Evolutionary conservation across 2,888 invertebrate genomes (phyloP), one percentile per base, ranked within the genome.

Genomic region (Mythimna ferrago): DNA sequence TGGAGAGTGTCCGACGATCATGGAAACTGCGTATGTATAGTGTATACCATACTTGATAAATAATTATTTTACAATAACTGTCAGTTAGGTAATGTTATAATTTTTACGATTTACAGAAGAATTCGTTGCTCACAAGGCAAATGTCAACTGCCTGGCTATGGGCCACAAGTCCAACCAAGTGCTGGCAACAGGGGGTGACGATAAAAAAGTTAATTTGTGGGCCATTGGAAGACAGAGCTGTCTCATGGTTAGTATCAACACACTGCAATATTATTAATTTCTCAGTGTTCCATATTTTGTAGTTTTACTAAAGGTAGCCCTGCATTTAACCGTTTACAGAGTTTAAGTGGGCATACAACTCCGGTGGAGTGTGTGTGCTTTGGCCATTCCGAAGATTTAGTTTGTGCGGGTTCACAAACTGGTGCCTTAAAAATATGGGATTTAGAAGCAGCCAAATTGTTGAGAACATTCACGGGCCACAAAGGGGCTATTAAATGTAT

Each of bases 341-440:
- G 99, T 92, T 96, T 99, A 83, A 98, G 98, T 93, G 99, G 99
- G 1, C 99, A 99, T 93, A 98, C 98, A 83, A 98, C 99, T 66
- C 98, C 99, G 21, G 98, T 99, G 84, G 99, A 99, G 95, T 98
- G 99, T 94, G 99, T 99, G 14, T 98, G 98, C 90, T 99, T 99
- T 96, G 99, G 99, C 69, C 98, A 98, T 92, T 98, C 98, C 64
- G 99, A 99, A 95, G 99, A 99, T 92, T 97, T 99, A 84, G 99
- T 99, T 14, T 98, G 98, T 95, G 99, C 99, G 56, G 99, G 99
- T 57, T 99, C 99, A 82, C 98, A 98, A 93, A 98, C 98, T 78
- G 99, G 99, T 64, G 98, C 98, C 58, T 96, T 99, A 66, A 99
- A 99, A 95, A 98, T 99, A 81, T 99, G 99, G 99, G 99, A 99